Evolutionary conservation across 1,140 invertebrate species (phyloP).

Genomic region (Drosophila takahashii): DNA sequence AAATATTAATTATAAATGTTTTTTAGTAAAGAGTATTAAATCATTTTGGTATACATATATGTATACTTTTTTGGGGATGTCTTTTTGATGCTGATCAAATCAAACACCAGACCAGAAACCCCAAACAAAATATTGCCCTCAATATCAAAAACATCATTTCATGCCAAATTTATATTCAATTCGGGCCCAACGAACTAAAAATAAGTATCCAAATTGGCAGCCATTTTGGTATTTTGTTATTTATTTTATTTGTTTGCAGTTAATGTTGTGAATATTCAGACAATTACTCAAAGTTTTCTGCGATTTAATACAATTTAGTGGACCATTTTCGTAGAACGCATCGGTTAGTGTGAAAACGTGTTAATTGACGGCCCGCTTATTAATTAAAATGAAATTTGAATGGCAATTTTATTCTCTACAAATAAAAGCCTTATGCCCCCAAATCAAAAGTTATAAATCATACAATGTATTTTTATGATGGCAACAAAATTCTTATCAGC

Average conservation of each 20-base stretch:
- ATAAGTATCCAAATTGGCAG: constrained; percentile 33
- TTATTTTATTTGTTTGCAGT: constrained; percentile 46
- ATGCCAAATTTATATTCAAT: constrained; percentile 83
- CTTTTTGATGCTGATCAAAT: constrained; percentile 30
- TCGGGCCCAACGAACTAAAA: constrained; percentile 45
- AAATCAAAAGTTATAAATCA: constrained; percentile 51
- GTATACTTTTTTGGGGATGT: constrained; percentile 10
- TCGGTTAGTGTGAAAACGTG: constrained; percentile 68
- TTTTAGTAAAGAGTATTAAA: constrained; percentile 4
- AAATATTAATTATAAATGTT: background rate
- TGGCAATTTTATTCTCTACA: constrained; percentile 13
- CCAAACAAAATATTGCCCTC: constrained; percentile 57
- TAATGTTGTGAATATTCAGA: constrained; percentile 37
- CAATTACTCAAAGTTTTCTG: constrained; percentile 42
- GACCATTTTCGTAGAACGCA: constrained; percentile 48
- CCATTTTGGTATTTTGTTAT: constrained; percentile 55
- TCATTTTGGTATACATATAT: background rate
- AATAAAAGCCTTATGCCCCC: constrained; percentile 20
- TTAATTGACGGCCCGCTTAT: constrained; percentile 58
- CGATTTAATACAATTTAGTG: constrained; percentile 51
- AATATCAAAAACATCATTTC: constrained; percentile 77
- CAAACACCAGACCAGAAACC: constrained; percentile 27
- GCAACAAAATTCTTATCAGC: constrained; percentile 57
- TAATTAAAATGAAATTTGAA: constrained; percentile 34
- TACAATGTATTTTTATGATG: constrained; percentile 63